Conservation (phyloP, 1,140 invertebrate species). For the Procambarus virginalis region DNA sequence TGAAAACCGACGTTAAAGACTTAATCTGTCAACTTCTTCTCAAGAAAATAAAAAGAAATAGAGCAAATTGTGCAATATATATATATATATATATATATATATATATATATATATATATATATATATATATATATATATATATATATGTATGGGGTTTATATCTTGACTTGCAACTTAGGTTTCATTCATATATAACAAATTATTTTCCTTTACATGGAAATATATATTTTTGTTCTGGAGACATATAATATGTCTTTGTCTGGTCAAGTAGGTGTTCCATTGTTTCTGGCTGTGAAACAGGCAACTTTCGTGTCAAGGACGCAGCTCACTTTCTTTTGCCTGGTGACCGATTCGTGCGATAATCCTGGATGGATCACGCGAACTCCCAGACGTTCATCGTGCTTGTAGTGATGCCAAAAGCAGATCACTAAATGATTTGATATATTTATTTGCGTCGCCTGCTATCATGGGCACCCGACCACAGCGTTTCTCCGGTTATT, state of each 20-base stretch:
- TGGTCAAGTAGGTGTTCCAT: not conserved
- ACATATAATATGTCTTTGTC: not conserved
- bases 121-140: too few species aligned
- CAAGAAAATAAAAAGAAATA: too few species aligned
- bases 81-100: too few species aligned
- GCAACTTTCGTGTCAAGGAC: not conserved
- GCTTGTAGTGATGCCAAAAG: not conserved
- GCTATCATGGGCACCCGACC: not conserved
- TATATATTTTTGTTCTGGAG: not conserved
- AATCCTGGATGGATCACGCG: not conserved
- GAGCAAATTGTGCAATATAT: too few species aligned
- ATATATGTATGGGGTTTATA: too few species aligned
- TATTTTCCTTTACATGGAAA: too few species aligned
- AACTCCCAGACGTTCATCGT: not conserved
- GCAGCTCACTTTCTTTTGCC: not conserved
- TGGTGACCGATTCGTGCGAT: not conserved
- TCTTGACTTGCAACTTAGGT: too few species aligned
- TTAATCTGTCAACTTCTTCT: too few species aligned
- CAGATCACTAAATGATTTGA: slow-evolving; percentile 3
- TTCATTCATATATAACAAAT: too few species aligned
- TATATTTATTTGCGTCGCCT: not conserved
- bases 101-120: too few species aligned
- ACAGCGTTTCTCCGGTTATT: not conserved
- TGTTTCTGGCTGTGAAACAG: not conserved
- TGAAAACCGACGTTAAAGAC: too few species aligned